Evolutionary conservation across 2,888 invertebrate species (phyloP).

Genomic region (Diaprepes abbreviatus): DNA sequence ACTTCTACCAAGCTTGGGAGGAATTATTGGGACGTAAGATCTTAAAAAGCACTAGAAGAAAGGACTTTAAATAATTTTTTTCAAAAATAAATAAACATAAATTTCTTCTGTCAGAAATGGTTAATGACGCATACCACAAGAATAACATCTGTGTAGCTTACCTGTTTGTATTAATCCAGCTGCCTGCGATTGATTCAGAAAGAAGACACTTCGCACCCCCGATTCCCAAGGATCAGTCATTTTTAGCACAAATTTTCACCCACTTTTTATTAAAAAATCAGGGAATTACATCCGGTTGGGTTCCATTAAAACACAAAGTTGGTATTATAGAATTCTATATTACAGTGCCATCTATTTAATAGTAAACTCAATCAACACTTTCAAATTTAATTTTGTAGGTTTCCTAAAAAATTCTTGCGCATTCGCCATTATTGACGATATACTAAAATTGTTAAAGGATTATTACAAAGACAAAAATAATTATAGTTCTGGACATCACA

Average conservation of each 20-base stretch:
- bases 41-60: not conserved
- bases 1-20: not conserved
- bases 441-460: too few relatives aligned
- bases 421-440: too few relatives aligned
- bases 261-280: conserved; percentile 44
- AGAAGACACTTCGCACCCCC: conserved; percentile 58
- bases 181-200: conserved; percentile 58
- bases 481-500: too few relatives aligned
- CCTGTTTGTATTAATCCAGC: conserved; percentile 62
- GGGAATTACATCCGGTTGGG: conserved; percentile 9
- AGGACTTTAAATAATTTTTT: not conserved
- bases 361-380: not conserved
- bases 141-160: conserved; percentile 55
- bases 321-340: not conserved
- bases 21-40: too few relatives aligned
- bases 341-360: not conserved
- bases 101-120: conserved; percentile 48
- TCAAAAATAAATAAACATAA: conserved; percentile 32
- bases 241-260: conserved; percentile 52
- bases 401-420: not conserved
- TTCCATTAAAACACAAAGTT: conserved; percentile 6
- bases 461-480: too few relatives aligned
- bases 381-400: not conserved
- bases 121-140: conserved; percentile 54
- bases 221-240: conserved; percentile 60